phyloP scores from a whole-genome alignment of 2,113 vertebrate species.

The Vidua macroura region DNA sequence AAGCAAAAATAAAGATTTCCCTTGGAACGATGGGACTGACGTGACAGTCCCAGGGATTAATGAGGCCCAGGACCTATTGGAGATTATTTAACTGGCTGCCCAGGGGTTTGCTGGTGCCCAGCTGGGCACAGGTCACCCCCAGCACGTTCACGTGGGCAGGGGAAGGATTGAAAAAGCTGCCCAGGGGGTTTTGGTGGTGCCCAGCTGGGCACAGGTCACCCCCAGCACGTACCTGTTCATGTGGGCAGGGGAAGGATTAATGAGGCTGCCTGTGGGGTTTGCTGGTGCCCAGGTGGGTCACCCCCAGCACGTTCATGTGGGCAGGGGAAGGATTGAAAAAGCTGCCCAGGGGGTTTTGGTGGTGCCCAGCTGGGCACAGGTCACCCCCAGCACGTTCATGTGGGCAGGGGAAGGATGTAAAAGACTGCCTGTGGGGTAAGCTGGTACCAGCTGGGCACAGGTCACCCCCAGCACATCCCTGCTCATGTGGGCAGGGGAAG shows the following conservation, averaged over 20 bases:
- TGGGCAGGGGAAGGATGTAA: neutral
- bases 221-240: neutral
- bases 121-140: neutral
- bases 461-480: constrained; percentile 66
- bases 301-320: constrained; percentile 81
- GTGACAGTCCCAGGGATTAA: neutral
- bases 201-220: neutral
- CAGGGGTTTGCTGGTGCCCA: neutral
- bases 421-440: neutral
- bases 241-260: neutral
- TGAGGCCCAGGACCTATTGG: neutral
- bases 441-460: too few relatives aligned
- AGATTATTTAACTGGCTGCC: neutral
- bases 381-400: neutral
- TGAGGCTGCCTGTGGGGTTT: too few relatives aligned
- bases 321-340: constrained; percentile 73
- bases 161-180: rapidly evolving
- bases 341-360: too few relatives aligned
- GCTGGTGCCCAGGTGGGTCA: too few relatives aligned
- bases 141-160: rapidly evolving
- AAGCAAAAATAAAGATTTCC: neutral
- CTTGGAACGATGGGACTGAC: neutral
- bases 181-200: neutral
- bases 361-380: too few relatives aligned
- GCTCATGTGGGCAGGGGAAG: constrained; percentile 47